phyloP scores from a whole-genome alignment of 2,113 vertebrate species.

The Notechis scutatus region DNA sequence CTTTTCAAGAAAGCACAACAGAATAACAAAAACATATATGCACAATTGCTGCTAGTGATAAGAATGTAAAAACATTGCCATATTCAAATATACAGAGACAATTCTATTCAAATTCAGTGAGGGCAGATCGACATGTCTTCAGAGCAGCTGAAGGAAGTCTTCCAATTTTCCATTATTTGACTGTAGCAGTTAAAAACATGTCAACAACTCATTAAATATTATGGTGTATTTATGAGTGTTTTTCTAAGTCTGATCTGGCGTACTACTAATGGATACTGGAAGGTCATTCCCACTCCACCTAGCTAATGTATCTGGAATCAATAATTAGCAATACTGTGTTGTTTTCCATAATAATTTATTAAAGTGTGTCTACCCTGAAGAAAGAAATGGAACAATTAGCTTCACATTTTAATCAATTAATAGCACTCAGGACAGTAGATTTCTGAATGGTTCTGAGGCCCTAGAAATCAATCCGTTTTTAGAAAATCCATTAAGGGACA shows the following conservation, averaged over 20 bases:
- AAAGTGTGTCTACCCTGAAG: constrained; percentile 57
- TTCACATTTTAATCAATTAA: constrained; percentile 72
- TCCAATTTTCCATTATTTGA: neutral
- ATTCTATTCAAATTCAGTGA: neutral
- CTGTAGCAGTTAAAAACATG: constrained; percentile 2
- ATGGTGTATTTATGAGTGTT: neutral
- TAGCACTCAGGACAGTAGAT: constrained; percentile 55
- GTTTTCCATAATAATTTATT: constrained; percentile 62
- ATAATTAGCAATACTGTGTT: constrained; percentile 53
- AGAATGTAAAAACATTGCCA: neutral
- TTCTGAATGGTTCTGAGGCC: constrained; percentile 61
- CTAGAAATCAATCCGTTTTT: constrained; percentile 56
- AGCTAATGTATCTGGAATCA: constrained; percentile 57
- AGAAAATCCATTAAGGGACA: constrained; percentile 53
- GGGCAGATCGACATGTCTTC: neutral
- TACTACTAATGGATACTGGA: constrained; percentile 42
- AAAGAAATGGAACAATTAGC: constrained; percentile 59
- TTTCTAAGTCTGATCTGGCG: constrained; percentile 31
- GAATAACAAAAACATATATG: neutral
- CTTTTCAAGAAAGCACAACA: neutral
- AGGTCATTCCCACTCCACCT: constrained; percentile 31
- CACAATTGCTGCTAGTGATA: neutral
- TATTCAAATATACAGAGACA: neutral
- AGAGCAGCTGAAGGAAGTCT: neutral
- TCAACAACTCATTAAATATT: constrained; percentile 23